A percentile compares a stretch with the other conserved stretches of the same genome.
These are phyloP conservation scores for Cataglyphis hispanica DNA, from an alignment of 1,140 invertebrate species.

Conservation along the genomic window DNA sequence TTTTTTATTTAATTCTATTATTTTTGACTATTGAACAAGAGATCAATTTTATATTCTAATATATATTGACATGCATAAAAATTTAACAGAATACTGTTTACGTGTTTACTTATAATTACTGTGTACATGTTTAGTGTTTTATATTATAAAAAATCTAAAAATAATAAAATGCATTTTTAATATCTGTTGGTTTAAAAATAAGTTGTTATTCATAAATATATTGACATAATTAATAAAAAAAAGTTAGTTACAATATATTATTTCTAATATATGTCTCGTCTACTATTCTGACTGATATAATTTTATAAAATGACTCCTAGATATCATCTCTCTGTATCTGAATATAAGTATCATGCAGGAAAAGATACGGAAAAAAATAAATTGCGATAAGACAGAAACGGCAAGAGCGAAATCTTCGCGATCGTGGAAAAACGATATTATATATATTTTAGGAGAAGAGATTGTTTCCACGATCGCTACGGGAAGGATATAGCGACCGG, in stretches of 20 bases:
- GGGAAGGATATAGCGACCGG: slow-evolving; percentile 62
- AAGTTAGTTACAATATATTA: not conserved
- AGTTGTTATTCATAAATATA: not conserved
- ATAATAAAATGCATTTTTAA: not conserved
- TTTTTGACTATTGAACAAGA: not conserved
- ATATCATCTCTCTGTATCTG: slow-evolving; percentile 29
- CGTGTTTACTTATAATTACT: too few relatives aligned
- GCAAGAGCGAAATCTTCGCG: not conserved
- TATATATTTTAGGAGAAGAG: slow-evolving; percentile 53
- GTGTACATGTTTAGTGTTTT: too few relatives aligned
- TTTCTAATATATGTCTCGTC: not conserved
- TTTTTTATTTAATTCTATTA: too few relatives aligned
- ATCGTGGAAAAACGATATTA: slow-evolving; percentile 42
- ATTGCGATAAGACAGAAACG: slow-evolving; percentile 28
- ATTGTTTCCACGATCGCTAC: slow-evolving; percentile 45
- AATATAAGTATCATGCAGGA: slow-evolving; percentile 4
- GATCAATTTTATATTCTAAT: not conserved
- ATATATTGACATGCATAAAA: not conserved
- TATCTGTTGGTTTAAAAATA: not conserved
- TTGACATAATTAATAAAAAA: not conserved
- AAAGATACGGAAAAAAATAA: slow-evolving; percentile 7
- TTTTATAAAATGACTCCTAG: slow-evolving; percentile 25
- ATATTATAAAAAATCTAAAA: not conserved
- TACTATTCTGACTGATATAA: not conserved
- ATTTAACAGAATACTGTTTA: not conserved